Evolutionary conservation across 2,888 invertebrate species (phyloP).

Genomic region (Nematopogon swammerdamellus): DNA sequence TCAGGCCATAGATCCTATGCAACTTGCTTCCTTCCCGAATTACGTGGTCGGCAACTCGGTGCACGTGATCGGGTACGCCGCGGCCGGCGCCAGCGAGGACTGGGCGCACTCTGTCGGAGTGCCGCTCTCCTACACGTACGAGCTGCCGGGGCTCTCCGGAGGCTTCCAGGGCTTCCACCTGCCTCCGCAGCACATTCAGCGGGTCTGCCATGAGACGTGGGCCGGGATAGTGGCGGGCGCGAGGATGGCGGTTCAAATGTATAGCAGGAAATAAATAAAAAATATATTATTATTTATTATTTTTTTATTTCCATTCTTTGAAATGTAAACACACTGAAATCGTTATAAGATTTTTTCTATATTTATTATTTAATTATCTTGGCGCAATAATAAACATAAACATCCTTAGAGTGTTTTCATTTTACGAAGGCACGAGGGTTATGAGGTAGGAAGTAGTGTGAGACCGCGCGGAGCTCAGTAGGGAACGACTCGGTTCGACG

Average conservation of each 20-base stretch:
- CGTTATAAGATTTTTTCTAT: too few species aligned
- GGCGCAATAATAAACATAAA: too few species aligned
- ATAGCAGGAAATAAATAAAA: too few species aligned
- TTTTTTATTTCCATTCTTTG: too few species aligned
- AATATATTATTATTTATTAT: too few species aligned
- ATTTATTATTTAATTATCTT: too few species aligned
- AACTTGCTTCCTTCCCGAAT: constrained; percentile 27
- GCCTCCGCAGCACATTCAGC: constrained; percentile 47
- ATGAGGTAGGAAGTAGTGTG: too few species aligned
- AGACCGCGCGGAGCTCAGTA: too few species aligned
- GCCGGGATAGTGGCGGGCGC: constrained; percentile 49
- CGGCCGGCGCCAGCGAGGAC: constrained; percentile 64
- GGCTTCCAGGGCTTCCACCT: constrained; percentile 53
- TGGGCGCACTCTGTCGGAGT: constrained; percentile 58
- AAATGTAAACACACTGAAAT: too few species aligned
- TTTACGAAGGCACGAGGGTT: too few species aligned
- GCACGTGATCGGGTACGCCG: constrained; percentile 48
- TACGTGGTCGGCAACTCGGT: constrained; percentile 54
- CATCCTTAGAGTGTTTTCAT: too few species aligned
- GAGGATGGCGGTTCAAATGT: constrained; percentile 15
- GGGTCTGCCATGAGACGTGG: constrained; percentile 60
- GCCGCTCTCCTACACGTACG: constrained; percentile 60
- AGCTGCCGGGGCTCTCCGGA: constrained; percentile 55
- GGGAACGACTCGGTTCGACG: too few species aligned
- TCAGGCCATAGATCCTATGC: constrained; percentile 27